Conservation (phyloP, 2,113 vertebrate species). For the Channa maculata region DNA sequence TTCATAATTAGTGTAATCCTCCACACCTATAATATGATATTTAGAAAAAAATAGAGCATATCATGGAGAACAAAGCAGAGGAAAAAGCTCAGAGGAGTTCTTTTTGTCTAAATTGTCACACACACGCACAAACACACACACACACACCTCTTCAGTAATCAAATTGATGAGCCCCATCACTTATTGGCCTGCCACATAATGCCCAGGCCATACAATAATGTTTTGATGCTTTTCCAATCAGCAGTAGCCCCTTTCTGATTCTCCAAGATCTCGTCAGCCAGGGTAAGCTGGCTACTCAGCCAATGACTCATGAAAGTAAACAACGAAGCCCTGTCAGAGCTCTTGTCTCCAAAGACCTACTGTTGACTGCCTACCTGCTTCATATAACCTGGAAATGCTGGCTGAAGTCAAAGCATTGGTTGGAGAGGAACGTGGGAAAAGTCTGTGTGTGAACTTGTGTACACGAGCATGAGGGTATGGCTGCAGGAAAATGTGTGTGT, state of each 20-base stretch:
- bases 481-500: too few relatives aligned
- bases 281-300: slow-evolving; percentile 37
- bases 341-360: slow-evolving; percentile 46
- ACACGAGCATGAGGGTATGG: too few relatives aligned
- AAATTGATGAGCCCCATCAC: slow-evolving; percentile 4
- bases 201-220: slow-evolving; percentile 10
- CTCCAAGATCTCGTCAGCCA: slow-evolving; percentile 25
- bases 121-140: slow-evolving; percentile 1
- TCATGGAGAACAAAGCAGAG: slow-evolving; percentile 32
- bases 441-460: background rate
- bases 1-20: slow-evolving; percentile 68
- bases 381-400: slow-evolving; percentile 18
- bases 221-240: slow-evolving; percentile 53
- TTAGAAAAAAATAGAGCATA: slow-evolving; percentile 24
- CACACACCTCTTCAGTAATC: slow-evolving; percentile 6
- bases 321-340: slow-evolving; percentile 42
- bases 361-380: slow-evolving; percentile 40
- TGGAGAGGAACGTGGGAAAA: slow-evolving; percentile 2
- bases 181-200: slow-evolving; percentile 46
- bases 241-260: slow-evolving; percentile 16
- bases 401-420: slow-evolving; percentile 1
- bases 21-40: slow-evolving; percentile 58
- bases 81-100: slow-evolving; percentile 13
- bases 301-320: slow-evolving; percentile 60
- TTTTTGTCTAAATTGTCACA: slow-evolving; percentile 8